A percentile compares a stretch with the other conserved stretches of the same genome.
phyloP scores from a whole-genome alignment of 2,888 invertebrate species.

The Miltochrista miniata region DNA sequence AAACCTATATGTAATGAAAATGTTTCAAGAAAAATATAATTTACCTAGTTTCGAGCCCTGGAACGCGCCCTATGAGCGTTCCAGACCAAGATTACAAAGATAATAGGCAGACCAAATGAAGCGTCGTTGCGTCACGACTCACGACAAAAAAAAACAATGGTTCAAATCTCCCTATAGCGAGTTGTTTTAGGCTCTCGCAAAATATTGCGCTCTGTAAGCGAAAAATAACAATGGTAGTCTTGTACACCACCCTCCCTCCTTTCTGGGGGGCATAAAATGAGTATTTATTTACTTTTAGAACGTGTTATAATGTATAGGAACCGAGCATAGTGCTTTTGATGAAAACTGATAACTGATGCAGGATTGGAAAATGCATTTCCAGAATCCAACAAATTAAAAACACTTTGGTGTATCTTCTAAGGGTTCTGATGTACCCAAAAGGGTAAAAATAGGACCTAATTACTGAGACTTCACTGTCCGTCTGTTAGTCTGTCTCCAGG shows the following conservation, averaged over 20 bases:
- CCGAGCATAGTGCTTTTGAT: no score
- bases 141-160: conserved; percentile 45
- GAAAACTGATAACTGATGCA: no score
- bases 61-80: conserved; percentile 9
- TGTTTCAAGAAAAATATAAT: not conserved
- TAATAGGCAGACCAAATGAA: conserved; percentile 58
- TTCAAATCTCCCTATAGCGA: conserved; percentile 49
- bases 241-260: conserved; percentile 1
- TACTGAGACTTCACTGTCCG: no score
- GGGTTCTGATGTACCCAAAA: no score
- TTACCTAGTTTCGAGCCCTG: conserved; percentile 21
- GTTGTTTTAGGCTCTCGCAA: conserved; percentile 71
- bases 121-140: conserved; percentile 44
- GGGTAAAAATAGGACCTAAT: no score
- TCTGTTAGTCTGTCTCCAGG: no score
- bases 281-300: no score
- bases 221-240: conserved; percentile 63
- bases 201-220: conserved; percentile 70
- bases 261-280: not conserved
- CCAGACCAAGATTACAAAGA: conserved; percentile 45
- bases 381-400: no score
- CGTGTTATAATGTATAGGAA: no score
- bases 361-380: not conserved
- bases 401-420: no score
- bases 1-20: conserved; percentile 21